Evolutionary conservation across 2,113 vertebrate genomes (phyloP), one percentile per base, ranked within the genome.

Genomic region (Ceyx cyanopectus): DNA sequence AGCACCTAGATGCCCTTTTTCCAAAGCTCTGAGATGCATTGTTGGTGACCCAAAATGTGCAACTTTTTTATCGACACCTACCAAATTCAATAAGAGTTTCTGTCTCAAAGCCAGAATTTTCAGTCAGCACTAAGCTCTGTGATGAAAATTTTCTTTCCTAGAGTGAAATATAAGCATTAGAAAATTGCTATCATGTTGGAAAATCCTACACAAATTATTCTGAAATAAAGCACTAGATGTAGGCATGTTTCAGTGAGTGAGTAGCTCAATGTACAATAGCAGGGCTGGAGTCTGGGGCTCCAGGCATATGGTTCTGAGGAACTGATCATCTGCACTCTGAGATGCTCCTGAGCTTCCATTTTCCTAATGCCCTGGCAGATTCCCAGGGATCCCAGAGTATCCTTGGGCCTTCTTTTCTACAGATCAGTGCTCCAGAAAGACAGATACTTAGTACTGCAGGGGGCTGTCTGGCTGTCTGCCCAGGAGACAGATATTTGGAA

Each of bases 261-360:
- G 24, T 1, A 83, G 9, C 15, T 68, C 18, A 43, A 10, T 0
- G 0, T 57, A 10, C 32, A 67, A 24, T 24, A 75, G 32, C 13
- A 56, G 45, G 12, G 21, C 24, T 65, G 24, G 18, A 12, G 8
- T 8, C 41, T 43, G 63, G 21, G 12, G 10, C 5, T 91, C 14
- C 2, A 7, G 32, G 9, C 8, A 4, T 16, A 8, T 4, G 3
- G 1, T 34, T 79, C 16, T 29, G 17, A 10, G 26, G 20, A 34
- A 12, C 5, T 29, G 30, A 87, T n/a, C 11, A 12, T 72, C 45
- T 58, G 60, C 21, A 82, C 3, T 4, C 54, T 23, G 21, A 90
- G n/a, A 76, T 67, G 19, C 17, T 84, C 51, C 14, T 0, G 2
- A 69, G 14, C 32, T 93, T 74, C 32, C 27, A 2, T 68, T 66